Conservation (phyloP, 2,888 invertebrate genomes). For the Oligia strigilis region DNA sequence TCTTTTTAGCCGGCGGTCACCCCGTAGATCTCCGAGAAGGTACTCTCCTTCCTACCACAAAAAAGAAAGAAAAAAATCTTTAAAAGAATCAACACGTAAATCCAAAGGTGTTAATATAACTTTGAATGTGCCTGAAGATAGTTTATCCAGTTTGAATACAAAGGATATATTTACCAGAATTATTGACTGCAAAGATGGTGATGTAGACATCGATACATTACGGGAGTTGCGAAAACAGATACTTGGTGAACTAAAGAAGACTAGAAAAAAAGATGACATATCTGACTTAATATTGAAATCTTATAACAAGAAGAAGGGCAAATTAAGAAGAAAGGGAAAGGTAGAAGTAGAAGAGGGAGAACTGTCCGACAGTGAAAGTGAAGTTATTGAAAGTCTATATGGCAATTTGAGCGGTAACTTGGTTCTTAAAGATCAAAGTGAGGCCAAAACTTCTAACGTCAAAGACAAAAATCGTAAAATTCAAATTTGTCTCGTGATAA, state of each 20-base stretch:
- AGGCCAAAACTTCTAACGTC: slow-evolving; percentile 62
- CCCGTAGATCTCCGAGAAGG: slow-evolving; percentile 75
- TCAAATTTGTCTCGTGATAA: slow-evolving; percentile 67
- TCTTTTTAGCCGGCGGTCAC: slow-evolving; percentile 80
- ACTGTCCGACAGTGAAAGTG: slow-evolving; percentile 87
- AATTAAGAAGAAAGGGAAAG: slow-evolving; percentile 67
- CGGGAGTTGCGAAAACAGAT: slow-evolving; percentile 87
- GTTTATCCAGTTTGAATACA: slow-evolving; percentile 82
- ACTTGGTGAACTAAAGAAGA: slow-evolving; percentile 86
- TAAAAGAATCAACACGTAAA: slow-evolving; percentile 70
- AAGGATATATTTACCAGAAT: slow-evolving; percentile 86
- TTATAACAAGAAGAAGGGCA: slow-evolving; percentile 75
- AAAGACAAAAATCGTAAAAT: slow-evolving; percentile 71
- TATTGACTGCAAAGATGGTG: slow-evolving; percentile 84
- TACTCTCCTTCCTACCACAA: slow-evolving; percentile 77
- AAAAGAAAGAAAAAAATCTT: slow-evolving; percentile 81
- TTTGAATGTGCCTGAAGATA: slow-evolving; percentile 85
- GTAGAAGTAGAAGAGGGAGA: slow-evolving; percentile 87
- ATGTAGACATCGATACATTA: slow-evolving; percentile 88
- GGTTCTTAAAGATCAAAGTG: slow-evolving; percentile 69
- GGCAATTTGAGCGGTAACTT: slow-evolving; percentile 85
- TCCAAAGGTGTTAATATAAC: slow-evolving; percentile 85
- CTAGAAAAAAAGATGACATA: slow-evolving; percentile 85
- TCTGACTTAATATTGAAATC: slow-evolving; percentile 86
- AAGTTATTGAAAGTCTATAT: slow-evolving; percentile 85